phyloP scores from a whole-genome alignment of 2,113 vertebrate species.

The Mionectes macconnelli region DNA sequence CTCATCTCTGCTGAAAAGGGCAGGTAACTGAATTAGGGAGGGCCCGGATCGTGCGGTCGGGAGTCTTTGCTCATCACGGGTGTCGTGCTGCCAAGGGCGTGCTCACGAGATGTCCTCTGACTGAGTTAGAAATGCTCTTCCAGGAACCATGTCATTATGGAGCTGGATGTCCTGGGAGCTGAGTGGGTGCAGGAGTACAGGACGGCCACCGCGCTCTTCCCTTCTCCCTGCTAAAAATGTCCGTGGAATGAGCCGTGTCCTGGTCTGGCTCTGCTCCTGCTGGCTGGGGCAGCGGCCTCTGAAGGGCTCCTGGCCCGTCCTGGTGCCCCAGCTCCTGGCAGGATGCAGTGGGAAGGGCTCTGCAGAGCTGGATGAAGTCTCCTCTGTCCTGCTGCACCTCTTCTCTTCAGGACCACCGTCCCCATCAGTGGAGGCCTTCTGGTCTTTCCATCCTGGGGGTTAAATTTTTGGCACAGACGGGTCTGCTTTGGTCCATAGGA shows the following conservation, averaged over 20 bases:
- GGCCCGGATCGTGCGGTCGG: not conserved
- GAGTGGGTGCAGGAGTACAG: not conserved
- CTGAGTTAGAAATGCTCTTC: conserved; percentile 15
- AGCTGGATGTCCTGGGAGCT: not conserved
- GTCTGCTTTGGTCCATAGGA: not conserved
- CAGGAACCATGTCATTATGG: not conserved
- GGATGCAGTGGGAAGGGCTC: not conserved
- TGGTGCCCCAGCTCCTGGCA: not conserved
- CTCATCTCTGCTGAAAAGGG: not conserved
- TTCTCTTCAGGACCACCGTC: not conserved
- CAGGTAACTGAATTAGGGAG: accelerated
- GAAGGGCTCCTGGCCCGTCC: not conserved
- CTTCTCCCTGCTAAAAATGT: not conserved
- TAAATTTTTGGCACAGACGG: accelerated
- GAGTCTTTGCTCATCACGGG: not conserved
- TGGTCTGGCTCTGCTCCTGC: not conserved
- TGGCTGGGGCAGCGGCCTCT: accelerated
- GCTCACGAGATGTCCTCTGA: not conserved
- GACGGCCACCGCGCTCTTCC: not conserved
- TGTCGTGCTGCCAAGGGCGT: not conserved
- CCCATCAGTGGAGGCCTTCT: not conserved
- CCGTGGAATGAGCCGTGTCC: not conserved
- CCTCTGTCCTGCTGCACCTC: not conserved
- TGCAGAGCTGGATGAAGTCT: not conserved
- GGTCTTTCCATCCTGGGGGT: not conserved